Percentiles rank a stretch among this genome's conserved stretches.
These are phyloP conservation scores for Ametastegia equiseti DNA, from an alignment of 2,888 invertebrate species.

Conservation along the genomic window DNA sequence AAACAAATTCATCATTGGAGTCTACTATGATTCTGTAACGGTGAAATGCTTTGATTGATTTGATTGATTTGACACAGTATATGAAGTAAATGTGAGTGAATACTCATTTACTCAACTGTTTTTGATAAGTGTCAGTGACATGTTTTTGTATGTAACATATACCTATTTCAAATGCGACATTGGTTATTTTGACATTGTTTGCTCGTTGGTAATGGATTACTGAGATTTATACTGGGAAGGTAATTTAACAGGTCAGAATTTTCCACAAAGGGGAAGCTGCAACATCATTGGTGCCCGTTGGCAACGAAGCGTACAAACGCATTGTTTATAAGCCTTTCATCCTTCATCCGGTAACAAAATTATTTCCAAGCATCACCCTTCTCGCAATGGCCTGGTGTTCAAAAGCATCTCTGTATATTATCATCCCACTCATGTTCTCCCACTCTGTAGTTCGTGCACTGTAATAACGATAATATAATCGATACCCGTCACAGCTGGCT, in stretches of 20 bases:
- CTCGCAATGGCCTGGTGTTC: neutral
- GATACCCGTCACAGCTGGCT: conserved; percentile 57
- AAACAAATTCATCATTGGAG: no score
- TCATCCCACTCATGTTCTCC: neutral
- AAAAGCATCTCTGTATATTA: neutral
- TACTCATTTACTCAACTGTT: no score
- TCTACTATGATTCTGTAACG: no score
- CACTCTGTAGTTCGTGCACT: neutral
- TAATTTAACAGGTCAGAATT: neutral
- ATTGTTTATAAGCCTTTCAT: conserved; percentile 10
- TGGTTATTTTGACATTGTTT: neutral
- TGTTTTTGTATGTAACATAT: no score
- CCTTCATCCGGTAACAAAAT: conserved; percentile 23
- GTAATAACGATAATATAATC: conserved; percentile 60
- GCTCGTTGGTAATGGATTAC: neutral
- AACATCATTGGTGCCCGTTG: neutral
- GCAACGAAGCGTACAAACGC: neutral
- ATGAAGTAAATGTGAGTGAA: no score
- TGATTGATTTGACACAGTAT: no score
- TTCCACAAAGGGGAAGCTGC: neutral
- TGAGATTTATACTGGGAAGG: neutral
- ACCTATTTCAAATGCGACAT: no score
- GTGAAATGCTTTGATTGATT: no score
- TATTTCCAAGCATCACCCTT: neutral
- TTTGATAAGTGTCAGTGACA: no score